Evolutionary conservation across 30 jellyfish, hydroid and myxozoan species (phyloP), one percentile per base, ranked within the genome.

Genomic region (Phacellophora camtschatica): DNA sequence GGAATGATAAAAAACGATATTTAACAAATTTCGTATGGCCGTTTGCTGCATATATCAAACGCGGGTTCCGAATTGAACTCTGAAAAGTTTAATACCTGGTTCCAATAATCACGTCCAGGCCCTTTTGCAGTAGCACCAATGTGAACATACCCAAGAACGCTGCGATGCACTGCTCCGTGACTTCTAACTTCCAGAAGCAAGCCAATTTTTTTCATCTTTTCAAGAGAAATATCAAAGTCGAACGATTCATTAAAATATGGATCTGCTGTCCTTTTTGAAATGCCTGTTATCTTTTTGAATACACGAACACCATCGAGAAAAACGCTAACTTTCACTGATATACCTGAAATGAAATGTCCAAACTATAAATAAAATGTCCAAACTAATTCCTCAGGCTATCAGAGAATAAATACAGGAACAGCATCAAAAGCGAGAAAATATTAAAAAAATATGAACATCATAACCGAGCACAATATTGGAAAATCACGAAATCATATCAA

Each of bases 101-200:
- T 70, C 98, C 98, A 90, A 45, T 90, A 89, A 27, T 75, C 70
- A 2, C 59, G 55, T 11, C 96, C 98, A 16, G 78, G 81, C 20
- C 73, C 90, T 24, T 69, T 76, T 1, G 98, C 98, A 3, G 89
- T 61, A 24, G 71, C 63, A 1, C 96, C 98, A 75, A 90, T 74
- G 65, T 74, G 94, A 34, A 90, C 98, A 55, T 83, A 90, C 15
- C 98, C 98, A 43, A 90, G 54, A 13, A 62, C 59, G 19, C 69
- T 55, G 41, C 70, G 66, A 4, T 77, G 82, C 94, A 90, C 53
- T 7, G 95, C 62, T 35, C 96, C 96, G 57, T 90, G 98, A 5
- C 66, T 82, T 11, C 88, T 77, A 35, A 90, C 90, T 78, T 90
- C 96, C 25, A 76, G 72, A 24, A 90, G 30, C 1, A 90, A 37